Evolutionary conservation across 2,888 invertebrate species (phyloP).

Genomic region (Pachymerium ferrugineum): DNA sequence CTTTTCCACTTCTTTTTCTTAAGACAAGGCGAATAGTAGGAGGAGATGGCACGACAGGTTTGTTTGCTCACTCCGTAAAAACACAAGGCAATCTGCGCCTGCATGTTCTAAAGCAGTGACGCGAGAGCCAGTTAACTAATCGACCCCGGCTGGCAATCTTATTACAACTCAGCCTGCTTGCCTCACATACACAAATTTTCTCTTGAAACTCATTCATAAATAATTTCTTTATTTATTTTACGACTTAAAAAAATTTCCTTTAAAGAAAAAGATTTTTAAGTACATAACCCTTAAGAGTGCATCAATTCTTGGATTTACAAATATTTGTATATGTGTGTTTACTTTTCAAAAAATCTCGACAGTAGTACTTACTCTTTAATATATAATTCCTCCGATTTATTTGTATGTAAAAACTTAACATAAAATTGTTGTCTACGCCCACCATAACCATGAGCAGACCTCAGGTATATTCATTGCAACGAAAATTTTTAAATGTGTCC

Average conservation of each 20-base stretch:
- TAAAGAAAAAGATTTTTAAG: too few species aligned
- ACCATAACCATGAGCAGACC: too few species aligned
- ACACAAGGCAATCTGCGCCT: slow-evolving; percentile 13
- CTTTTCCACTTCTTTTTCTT: not conserved
- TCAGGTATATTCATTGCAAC: too few species aligned
- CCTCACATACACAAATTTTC: not conserved
- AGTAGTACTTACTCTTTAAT: too few species aligned
- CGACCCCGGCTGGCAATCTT: slow-evolving; percentile 12
- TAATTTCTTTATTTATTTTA: slow-evolving; percentile 3
- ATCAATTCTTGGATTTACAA: too few species aligned
- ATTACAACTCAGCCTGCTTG: not conserved
- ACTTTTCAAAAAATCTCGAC: too few species aligned
- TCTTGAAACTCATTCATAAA: not conserved
- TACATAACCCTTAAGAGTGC: too few species aligned
- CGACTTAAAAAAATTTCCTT: not conserved
- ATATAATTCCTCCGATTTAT: too few species aligned
- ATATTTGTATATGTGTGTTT: too few species aligned
- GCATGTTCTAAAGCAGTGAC: slow-evolving; percentile 10
- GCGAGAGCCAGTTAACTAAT: slow-evolving; percentile 9
- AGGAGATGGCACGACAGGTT: slow-evolving; percentile 8
- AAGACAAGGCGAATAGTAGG: not conserved
- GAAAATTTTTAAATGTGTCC: too few species aligned
- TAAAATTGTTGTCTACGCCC: too few species aligned
- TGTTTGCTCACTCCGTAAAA: slow-evolving; percentile 18
- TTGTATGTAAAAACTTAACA: too few species aligned